Conservation (phyloP, 1,140 invertebrate species). For the Drosophila seguyi region DNA sequence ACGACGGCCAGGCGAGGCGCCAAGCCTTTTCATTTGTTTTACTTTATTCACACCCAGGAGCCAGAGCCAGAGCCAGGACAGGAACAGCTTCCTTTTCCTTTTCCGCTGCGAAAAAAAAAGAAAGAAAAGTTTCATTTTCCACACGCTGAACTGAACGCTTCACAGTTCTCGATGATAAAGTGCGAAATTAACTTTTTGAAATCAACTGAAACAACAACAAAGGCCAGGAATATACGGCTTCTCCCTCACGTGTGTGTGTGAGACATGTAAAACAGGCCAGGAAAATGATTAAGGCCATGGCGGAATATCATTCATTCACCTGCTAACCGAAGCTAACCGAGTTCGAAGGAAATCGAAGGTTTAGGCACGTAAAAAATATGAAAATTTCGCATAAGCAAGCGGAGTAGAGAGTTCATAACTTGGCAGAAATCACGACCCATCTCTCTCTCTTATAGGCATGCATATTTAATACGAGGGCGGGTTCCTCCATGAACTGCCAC, state of each 20-base stretch:
- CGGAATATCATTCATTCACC: conserved; percentile 44
- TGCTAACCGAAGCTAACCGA: conserved; percentile 8
- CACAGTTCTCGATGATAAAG: conserved; percentile 64
- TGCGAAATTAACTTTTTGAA: conserved; percentile 79
- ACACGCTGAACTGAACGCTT: conserved; percentile 47
- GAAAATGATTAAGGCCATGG: conserved; percentile 18
- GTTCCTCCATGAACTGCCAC: neutral
- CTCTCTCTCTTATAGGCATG: conserved; percentile 58
- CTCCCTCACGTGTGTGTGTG: conserved; percentile 16
- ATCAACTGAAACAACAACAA: conserved; percentile 63
- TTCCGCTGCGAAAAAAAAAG: conserved; percentile 51
- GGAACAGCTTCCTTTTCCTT: conserved; percentile 71
- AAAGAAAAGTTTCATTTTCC: conserved; percentile 79
- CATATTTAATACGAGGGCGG: conserved; percentile 73
- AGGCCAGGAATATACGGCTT: neutral
- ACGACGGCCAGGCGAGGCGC: conserved; percentile 7
- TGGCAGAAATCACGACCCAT: conserved; percentile 44
- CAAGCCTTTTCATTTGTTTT: conserved; percentile 72
- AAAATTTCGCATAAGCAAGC: conserved; percentile 70
- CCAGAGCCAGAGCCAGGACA: conserved; percentile 46
- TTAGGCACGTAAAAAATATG: conserved; percentile 78
- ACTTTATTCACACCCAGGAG: conserved; percentile 75
- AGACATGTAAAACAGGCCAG: conserved; percentile 46
- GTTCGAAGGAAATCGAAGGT: conserved; percentile 19
- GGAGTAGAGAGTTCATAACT: conserved; percentile 63